Conservation (phyloP, 2,888 invertebrate species). For the Rambutsinella grinnellia region DNA sequence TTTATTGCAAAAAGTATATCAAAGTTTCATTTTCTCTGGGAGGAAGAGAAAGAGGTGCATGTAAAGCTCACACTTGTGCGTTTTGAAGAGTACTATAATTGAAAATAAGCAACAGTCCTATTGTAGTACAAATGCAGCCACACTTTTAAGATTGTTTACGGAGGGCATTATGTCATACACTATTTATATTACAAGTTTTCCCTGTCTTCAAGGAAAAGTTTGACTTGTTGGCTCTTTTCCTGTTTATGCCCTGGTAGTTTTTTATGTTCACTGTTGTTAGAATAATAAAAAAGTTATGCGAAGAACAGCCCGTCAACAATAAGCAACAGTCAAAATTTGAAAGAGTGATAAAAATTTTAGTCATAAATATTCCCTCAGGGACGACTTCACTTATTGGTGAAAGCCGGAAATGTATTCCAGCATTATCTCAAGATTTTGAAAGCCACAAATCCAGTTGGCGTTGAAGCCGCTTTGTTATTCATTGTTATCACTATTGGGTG, state of each 20-base stretch:
- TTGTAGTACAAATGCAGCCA: neutral
- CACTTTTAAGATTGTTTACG: no score
- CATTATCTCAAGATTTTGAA: no score
- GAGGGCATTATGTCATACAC: no score
- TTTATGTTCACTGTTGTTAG: slow-evolving; percentile 12
- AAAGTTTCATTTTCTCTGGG: slow-evolving; percentile 30
- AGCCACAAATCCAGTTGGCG: no score
- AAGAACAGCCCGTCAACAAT: no score
- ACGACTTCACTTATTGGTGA: slow-evolving; percentile 1
- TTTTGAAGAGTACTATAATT: neutral
- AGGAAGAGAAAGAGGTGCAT: neutral
- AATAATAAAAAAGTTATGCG: no score
- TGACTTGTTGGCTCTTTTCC: slow-evolving; percentile 23
- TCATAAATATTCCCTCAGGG: slow-evolving; percentile 14
- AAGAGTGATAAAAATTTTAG: neutral
- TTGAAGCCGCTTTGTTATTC: no score
- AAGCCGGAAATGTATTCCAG: no score
- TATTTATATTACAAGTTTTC: neutral
- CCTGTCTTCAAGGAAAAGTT: neutral
- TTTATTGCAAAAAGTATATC: slow-evolving; percentile 42
- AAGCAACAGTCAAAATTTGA: slow-evolving; percentile 4
- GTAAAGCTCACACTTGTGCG: neutral
- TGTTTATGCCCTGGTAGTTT: slow-evolving; percentile 4
- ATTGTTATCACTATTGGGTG: no score
- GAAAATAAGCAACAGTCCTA: neutral